Evolutionary conservation across 2,888 invertebrate species (phyloP).

Genomic region (Brenthis ino): DNA sequence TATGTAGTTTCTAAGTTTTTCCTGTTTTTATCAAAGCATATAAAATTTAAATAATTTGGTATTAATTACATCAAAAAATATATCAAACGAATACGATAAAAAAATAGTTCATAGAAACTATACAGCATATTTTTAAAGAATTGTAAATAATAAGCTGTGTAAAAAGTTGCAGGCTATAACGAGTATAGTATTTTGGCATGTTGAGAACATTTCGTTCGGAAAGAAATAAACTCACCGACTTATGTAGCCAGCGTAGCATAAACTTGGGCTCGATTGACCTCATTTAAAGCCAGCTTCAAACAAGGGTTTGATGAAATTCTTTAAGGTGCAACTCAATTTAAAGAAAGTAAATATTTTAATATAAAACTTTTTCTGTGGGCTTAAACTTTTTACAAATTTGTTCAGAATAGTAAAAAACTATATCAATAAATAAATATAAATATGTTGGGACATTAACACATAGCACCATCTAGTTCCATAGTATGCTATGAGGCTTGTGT

Average conservation of each 20-base stretch:
- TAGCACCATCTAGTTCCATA: too few relatives aligned
- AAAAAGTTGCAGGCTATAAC: background rate
- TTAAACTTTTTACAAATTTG: too few relatives aligned
- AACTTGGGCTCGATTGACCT: conserved; percentile 17
- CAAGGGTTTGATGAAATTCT: conserved; percentile 20
- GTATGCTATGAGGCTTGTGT: too few relatives aligned
- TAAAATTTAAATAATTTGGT: too few relatives aligned
- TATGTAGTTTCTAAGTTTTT: too few relatives aligned
- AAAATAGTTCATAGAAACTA: background rate
- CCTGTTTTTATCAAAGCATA: too few relatives aligned
- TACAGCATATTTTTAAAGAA: background rate
- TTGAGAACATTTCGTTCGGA: conserved; percentile 13
- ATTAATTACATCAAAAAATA: too few relatives aligned
- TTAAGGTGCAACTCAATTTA: conserved; percentile 9
- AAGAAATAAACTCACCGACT: conserved; percentile 12
- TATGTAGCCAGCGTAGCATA: conserved; percentile 22
- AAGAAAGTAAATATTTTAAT: conserved; percentile 3
- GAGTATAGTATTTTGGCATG: conserved; percentile 4
- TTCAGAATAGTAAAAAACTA: too few relatives aligned
- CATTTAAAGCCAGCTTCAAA: conserved; percentile 15
- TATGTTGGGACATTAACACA: too few relatives aligned
- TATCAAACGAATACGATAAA: background rate
- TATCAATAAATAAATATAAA: too few relatives aligned
- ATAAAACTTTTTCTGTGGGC: background rate
- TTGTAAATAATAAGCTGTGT: background rate